Conservation (phyloP, 2,888 invertebrate genomes). For the Caenorhabditis japonica region DNA sequence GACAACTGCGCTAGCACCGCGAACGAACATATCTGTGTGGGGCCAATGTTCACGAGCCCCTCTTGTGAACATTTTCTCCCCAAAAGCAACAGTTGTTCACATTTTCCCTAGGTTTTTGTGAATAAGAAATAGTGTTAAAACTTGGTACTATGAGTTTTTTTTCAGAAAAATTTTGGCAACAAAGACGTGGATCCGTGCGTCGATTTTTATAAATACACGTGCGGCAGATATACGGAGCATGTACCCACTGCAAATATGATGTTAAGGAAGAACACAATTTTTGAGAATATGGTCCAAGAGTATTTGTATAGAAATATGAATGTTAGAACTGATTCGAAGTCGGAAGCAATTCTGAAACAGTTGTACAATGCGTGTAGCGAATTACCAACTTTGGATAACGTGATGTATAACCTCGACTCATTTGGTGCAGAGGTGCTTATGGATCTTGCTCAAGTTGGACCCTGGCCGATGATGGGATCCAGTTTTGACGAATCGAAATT, state of each 20-base stretch:
- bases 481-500: slow-evolving; percentile 28
- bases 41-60: no score
- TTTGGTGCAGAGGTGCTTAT: no score
- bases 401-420: not conserved
- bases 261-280: no score
- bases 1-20: no score
- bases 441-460: slow-evolving; percentile 35
- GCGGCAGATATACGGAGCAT: slow-evolving; percentile 64
- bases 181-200: slow-evolving; percentile 72
- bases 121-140: no score
- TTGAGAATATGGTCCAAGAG: no score
- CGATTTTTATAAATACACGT: slow-evolving; percentile 76
- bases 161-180: slow-evolving; percentile 73
- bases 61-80: no score
- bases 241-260: no score
- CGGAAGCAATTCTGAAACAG: slow-evolving; percentile 1
- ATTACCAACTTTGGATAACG: not conserved
- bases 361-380: not conserved
- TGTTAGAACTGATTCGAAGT: not conserved
- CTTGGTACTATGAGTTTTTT: no score
- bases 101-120: no score
- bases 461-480: slow-evolving; percentile 66
- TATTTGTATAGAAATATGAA: not conserved
- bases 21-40: no score
- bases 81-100: no score